These are phyloP conservation scores for Diuraphis noxia DNA, from an alignment of 1,140 invertebrate genomes.

Conservation along the genomic window DNA sequence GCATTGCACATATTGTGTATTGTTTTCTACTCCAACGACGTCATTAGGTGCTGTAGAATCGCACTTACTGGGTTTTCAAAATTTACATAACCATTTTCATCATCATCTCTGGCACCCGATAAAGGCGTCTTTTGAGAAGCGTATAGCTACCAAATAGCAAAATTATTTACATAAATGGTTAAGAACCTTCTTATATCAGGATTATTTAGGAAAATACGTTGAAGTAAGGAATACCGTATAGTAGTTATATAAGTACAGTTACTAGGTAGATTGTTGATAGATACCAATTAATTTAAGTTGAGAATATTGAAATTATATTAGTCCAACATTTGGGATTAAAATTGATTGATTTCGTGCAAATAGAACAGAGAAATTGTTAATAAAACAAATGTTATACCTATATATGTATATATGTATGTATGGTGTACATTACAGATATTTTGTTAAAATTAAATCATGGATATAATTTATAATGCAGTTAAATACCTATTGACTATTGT, in stretches of 20 bases:
- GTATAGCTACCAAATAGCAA: not conserved
- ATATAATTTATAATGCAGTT: no score
- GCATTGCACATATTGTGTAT: slow-evolving; percentile 30
- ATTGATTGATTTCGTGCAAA: not conserved
- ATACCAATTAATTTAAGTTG: not conserved
- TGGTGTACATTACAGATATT: no score
- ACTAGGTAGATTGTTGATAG: not conserved
- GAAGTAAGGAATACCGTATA: not conserved
- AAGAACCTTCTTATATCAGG: not conserved
- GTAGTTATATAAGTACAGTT: not conserved
- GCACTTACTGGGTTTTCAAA: slow-evolving; percentile 28
- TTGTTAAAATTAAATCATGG: no score
- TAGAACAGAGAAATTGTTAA: not conserved
- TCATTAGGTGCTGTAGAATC: slow-evolving; percentile 43
- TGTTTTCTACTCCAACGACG: slow-evolving; percentile 36
- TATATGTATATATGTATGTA: no score
- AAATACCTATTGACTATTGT: no score
- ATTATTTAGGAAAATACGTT: not conserved
- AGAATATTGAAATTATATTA: not conserved
- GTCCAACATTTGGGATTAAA: not conserved
- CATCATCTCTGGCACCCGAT: not conserved
- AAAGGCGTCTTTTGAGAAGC: not conserved
- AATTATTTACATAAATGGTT: slow-evolving; percentile 19
- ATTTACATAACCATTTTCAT: slow-evolving; percentile 45
- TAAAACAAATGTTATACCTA: no score